Conservation (phyloP, 2,113 vertebrate species). For the Cyanistes caeruleus region DNA sequence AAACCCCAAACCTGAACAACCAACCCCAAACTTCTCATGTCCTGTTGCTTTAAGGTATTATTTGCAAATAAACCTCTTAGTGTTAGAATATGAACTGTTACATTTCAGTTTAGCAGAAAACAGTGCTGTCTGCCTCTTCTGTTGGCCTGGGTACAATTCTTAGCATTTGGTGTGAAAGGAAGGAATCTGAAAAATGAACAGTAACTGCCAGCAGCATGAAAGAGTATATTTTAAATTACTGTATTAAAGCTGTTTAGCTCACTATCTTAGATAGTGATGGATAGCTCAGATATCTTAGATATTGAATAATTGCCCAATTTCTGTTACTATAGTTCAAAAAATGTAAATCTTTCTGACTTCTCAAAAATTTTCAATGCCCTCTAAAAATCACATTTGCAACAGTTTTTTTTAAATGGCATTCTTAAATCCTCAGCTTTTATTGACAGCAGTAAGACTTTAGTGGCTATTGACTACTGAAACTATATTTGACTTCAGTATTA, state of each 20-base stretch:
- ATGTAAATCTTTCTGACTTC: neutral
- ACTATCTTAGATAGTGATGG: neutral
- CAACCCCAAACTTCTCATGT: neutral
- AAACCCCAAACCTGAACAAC: neutral
- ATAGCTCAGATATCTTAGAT: neutral
- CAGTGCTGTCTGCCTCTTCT: neutral
- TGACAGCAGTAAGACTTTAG: neutral
- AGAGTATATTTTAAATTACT: neutral
- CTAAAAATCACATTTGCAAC: neutral
- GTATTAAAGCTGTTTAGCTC: neutral
- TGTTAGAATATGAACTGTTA: neutral
- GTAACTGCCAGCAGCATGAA: neutral
- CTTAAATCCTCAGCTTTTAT: neutral
- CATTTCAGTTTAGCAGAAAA: neutral
- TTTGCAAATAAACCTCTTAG: neutral
- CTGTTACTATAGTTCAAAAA: neutral
- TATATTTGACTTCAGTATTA: conserved; percentile 17
- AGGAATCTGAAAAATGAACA: neutral
- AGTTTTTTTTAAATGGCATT: neutral
- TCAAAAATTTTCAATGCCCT: neutral
- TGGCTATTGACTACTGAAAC: neutral
- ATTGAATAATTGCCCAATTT: neutral
- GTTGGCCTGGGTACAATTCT: neutral
- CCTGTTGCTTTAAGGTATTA: neutral
- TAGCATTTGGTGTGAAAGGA: neutral